These are phyloP conservation scores for Chrysaora quinquecirrha DNA, from an alignment of 30 jellyfish, hydroid and myxozoan genomes.

Conservation along the genomic window DNA sequence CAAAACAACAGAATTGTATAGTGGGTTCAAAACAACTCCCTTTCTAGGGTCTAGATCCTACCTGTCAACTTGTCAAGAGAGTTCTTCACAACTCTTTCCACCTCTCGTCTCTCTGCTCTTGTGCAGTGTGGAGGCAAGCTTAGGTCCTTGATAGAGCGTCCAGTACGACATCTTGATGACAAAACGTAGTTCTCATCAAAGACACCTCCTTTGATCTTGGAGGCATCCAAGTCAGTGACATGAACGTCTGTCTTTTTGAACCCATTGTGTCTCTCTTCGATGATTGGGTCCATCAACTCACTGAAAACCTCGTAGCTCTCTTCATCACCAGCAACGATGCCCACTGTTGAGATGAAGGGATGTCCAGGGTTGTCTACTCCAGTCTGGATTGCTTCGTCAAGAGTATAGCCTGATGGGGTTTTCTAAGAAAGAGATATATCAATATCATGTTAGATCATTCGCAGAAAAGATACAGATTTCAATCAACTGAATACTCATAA, in stretches of 20 bases:
- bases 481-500: too few relatives aligned
- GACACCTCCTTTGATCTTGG: slow-evolving; percentile 73
- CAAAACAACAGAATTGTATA: too few relatives aligned
- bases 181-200: slow-evolving; percentile 81
- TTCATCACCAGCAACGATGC: slow-evolving; percentile 89
- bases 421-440: too few relatives aligned
- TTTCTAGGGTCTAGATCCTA: too few relatives aligned
- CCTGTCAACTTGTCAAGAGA: slow-evolving; percentile 64
- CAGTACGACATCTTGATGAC: slow-evolving; percentile 82
- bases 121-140: slow-evolving; percentile 85
- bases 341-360: slow-evolving; percentile 82
- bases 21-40: too few relatives aligned
- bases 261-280: slow-evolving; percentile 82
- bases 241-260: slow-evolving; percentile 63
- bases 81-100: slow-evolving; percentile 50
- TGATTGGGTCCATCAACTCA: slow-evolving; percentile 78
- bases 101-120: slow-evolving; percentile 76
- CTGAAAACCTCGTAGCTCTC: slow-evolving; percentile 69
- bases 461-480: too few relatives aligned
- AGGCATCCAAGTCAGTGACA: slow-evolving; percentile 75
- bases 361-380: slow-evolving; percentile 93
- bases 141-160: slow-evolving; percentile 58
- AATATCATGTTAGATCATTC: too few relatives aligned
- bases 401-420: slow-evolving; percentile 76
- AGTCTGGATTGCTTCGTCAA: slow-evolving; percentile 87